phyloP scores from a whole-genome alignment of 2,797 vertebrate genomes.

The Sciaenops ocellatus region DNA sequence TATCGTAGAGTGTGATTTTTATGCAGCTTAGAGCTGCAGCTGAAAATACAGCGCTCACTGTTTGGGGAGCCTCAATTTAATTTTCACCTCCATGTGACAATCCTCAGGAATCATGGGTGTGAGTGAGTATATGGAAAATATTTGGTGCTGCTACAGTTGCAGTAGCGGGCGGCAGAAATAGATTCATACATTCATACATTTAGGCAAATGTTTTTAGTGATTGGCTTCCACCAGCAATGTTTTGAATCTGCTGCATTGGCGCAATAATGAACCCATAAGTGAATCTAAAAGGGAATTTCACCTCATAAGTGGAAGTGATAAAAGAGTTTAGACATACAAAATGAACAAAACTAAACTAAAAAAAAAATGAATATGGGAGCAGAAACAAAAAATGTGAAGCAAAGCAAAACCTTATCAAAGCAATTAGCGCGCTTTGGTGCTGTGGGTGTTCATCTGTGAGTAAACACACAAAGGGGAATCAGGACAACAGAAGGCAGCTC shows the following conservation, averaged over 20 bases:
- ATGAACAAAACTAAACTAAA: not conserved
- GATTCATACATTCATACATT: not conserved
- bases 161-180: conserved; percentile 24
- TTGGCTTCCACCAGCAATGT: not conserved
- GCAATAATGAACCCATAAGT: not conserved
- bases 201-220: conserved; percentile 14
- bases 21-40: conserved; percentile 41
- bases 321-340: not conserved
- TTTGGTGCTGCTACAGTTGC: conserved; percentile 26
- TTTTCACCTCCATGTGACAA: conserved; percentile 77
- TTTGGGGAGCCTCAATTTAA: conserved; percentile 80
- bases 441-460: conserved; percentile 43
- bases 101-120: conserved; percentile 54
- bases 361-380: not conserved
- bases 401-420: conserved; percentile 41
- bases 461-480: conserved; percentile 50
- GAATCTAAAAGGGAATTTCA: not conserved
- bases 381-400: conserved; percentile 6
- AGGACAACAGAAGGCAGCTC: conserved; percentile 39
- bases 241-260: not conserved
- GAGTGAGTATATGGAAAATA: conserved; percentile 44
- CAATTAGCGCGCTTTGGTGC: conserved; percentile 35
- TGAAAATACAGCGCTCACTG: conserved; percentile 60
- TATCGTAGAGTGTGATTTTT: conserved; percentile 45
- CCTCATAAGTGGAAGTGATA: not conserved